Evolutionary conservation across 30 jellyfish, hydroid and myxozoan species (phyloP), one percentile per base, ranked within the genome.

Genomic region (Pelagia noctiluca): DNA sequence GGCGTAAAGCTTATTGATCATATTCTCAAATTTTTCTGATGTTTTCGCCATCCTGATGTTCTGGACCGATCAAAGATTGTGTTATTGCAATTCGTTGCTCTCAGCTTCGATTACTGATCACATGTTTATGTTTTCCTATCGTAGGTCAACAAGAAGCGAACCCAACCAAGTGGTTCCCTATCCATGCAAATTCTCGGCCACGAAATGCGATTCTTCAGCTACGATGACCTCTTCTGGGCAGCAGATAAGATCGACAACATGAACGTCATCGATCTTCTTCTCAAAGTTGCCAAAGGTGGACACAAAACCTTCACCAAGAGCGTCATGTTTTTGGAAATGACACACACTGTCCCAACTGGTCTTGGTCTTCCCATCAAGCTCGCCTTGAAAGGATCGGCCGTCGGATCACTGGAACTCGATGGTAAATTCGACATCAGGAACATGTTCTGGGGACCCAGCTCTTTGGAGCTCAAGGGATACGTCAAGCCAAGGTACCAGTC

Each of bases 391-490:
- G 99, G 99, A 71, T 83, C 99, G 7, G 94, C 97, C 32, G 99
- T 95, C 53, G 97, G 90, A 1, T 78, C 97, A 5, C 63, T 95
- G 35, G 97, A 88, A 47, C 87, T 95, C 30, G 88, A 88, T 62
- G 99, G 99, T 26, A 95, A 95, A 78, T 95, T 95, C 76, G 99
- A 95, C 77, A 95, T 95, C 92, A 72, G 99, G 64, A 95, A 95
- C 85, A 95, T 95, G 99, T 95, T 95, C 90, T 95, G 99, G 99
- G 99, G 99, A 84, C 99, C 97, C 13, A 93, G 99, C 50, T 60
- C 88, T 7, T 52, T 95, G 90, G 92, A 84, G 23, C 63, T 95
- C 65, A 95, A 90, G 60, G 99, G 96, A 64, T 66, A 24, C 67
- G 76, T 65, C 30, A 76, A 75, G 57, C 96, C 97, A 80, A 88